These are phyloP conservation scores for Camelus bactrianus DNA, from an alignment of 2,113 vertebrate genomes.

Conservation along the genomic window DNA sequence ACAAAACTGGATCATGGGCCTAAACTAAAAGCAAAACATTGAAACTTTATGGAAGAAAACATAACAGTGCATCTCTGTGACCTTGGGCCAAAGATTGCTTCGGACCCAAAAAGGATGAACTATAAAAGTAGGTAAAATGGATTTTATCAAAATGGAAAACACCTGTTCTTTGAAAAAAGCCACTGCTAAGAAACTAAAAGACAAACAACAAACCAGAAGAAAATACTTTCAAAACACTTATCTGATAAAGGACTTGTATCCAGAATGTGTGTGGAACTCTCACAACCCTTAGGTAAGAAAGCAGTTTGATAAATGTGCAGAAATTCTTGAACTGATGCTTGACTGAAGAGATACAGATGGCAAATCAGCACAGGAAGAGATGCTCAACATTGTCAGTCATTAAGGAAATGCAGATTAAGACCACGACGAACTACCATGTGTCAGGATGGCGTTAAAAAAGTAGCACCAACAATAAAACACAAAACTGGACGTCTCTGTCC, in stretches of 20 bases:
- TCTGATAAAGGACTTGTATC: conserved; percentile 44
- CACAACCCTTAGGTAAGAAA: background rate
- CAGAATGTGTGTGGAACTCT: background rate
- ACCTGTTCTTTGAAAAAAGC: conserved; percentile 61
- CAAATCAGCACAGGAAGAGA: background rate
- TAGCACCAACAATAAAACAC: background rate
- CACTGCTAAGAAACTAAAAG: conserved; percentile 51
- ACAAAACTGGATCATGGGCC: background rate
- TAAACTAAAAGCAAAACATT: background rate
- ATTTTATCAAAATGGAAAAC: conserved; percentile 70
- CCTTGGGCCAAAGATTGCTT: conserved; percentile 28
- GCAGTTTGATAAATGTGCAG: background rate
- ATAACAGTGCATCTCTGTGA: background rate
- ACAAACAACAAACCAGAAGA: conserved; percentile 45
- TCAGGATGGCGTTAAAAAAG: background rate
- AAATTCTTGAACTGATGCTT: background rate
- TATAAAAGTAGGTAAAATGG: conserved; percentile 37
- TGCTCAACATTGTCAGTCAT: background rate
- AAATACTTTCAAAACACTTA: conserved; percentile 56
- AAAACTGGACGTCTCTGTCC: background rate
- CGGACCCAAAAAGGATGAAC: background rate
- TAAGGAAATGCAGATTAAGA: background rate
- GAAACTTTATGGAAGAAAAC: background rate
- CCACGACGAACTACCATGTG: background rate
- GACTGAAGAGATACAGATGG: background rate